These are phyloP conservation scores for Sparidentex hasta DNA, from an alignment of 2,797 vertebrate genomes.

Conservation along the genomic window DNA sequence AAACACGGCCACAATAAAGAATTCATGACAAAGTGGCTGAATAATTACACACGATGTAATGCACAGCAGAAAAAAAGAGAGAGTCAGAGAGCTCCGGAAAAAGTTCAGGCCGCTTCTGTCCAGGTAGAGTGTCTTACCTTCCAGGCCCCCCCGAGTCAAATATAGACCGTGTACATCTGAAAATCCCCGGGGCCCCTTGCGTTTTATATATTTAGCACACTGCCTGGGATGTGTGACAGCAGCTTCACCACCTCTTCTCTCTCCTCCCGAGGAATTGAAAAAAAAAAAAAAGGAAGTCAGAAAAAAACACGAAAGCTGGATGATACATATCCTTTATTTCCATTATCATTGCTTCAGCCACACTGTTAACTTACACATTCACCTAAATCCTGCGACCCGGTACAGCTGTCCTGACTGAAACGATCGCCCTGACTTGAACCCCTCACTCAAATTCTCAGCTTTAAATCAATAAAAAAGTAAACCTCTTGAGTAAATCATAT, in stretches of 20 bases:
- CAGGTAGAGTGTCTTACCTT: conserved; percentile 57
- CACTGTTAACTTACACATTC: conserved; percentile 75
- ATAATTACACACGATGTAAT: conserved; percentile 80
- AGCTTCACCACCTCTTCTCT: conserved; percentile 21
- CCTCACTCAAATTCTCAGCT: conserved; percentile 74
- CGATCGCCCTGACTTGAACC: conserved; percentile 71
- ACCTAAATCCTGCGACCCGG: conserved; percentile 63
- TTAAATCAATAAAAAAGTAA: conserved; percentile 87
- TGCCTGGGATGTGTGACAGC: conserved; percentile 46
- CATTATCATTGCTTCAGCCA: conserved; percentile 76
- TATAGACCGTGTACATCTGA: conserved; percentile 56
- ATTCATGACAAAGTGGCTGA: conserved; percentile 83
- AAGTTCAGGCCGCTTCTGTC: conserved; percentile 41
- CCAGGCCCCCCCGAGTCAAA: conserved; percentile 44
- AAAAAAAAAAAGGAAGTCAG: conserved; percentile 29
- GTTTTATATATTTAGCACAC: conserved; percentile 48
- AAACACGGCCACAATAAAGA: conserved; percentile 76
- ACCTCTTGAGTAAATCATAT: conserved; percentile 82
- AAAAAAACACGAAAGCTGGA: conserved; percentile 48
- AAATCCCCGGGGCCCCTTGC: conserved; percentile 26
- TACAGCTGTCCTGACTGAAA: conserved; percentile 73
- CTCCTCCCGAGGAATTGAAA: conserved; percentile 26
- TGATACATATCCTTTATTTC: conserved; percentile 88
- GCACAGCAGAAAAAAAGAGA: conserved; percentile 65
- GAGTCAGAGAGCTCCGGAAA: conserved; percentile 34